These are phyloP conservation scores for Ctena decussata DNA, from an alignment of 2,888 invertebrate species.

Conservation along the genomic window DNA sequence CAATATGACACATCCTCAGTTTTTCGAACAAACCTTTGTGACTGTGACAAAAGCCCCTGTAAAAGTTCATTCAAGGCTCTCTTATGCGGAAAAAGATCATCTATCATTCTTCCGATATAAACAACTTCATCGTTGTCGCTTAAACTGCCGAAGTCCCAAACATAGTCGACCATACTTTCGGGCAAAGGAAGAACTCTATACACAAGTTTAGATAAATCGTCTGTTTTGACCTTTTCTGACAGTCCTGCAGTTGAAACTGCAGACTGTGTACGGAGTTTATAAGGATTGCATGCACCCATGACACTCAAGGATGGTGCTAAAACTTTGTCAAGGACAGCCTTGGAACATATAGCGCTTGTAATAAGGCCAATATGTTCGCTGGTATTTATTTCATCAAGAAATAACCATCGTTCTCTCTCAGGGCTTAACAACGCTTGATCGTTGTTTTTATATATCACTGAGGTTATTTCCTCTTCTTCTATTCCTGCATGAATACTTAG, in stretches of 20 bases:
- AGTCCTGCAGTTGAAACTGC: slow-evolving; percentile 69
- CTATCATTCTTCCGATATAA: slow-evolving; percentile 63
- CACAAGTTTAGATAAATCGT: slow-evolving; percentile 70
- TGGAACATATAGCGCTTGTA: slow-evolving; percentile 69
- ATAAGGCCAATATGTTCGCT: slow-evolving; percentile 70
- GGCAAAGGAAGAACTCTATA: slow-evolving; percentile 77
- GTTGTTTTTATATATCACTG: slow-evolving; percentile 45
- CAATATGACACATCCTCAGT: slow-evolving; percentile 27
- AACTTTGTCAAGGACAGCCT: slow-evolving; percentile 53
- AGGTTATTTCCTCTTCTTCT: slow-evolving; percentile 48
- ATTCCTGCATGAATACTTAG: slow-evolving; percentile 75
- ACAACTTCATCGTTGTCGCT: slow-evolving; percentile 66
- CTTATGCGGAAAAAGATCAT: slow-evolving; percentile 20
- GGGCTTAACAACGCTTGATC: slow-evolving; percentile 26
- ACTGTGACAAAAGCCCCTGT: slow-evolving; percentile 37
- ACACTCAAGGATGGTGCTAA: slow-evolving; percentile 70
- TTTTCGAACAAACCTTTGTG: slow-evolving; percentile 52
- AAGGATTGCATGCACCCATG: slow-evolving; percentile 77
- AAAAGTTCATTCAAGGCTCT: slow-evolving; percentile 8
- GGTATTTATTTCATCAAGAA: slow-evolving; percentile 79
- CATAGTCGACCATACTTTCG: slow-evolving; percentile 74
- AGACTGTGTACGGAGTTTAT: slow-evolving; percentile 60
- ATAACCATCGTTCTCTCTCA: slow-evolving; percentile 64
- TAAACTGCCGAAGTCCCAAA: slow-evolving; percentile 77
- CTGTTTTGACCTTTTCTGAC: slow-evolving; percentile 67